phyloP scores from a whole-genome alignment of 2,797 vertebrate genomes.

The Sus cebifrons region DNA sequence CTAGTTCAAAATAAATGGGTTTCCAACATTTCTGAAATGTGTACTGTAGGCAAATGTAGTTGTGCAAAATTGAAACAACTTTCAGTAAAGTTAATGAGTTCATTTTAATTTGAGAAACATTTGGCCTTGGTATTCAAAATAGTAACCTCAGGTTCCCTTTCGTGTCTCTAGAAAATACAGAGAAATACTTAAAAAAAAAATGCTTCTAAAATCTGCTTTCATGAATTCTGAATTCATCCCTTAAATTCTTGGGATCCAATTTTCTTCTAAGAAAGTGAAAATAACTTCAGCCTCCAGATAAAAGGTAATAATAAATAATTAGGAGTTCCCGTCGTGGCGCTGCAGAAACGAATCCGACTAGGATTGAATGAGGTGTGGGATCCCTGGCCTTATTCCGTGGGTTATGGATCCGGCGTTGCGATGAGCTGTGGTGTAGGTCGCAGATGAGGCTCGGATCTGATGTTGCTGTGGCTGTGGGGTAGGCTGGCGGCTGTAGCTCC shows the following conservation, averaged over 20 bases:
- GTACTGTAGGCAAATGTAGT: not conserved
- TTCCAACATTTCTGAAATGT: not conserved
- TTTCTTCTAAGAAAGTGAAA: not conserved
- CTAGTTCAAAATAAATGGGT: not conserved
- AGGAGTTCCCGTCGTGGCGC: not conserved
- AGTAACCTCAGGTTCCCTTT: not conserved
- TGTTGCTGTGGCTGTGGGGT: too few relatives aligned
- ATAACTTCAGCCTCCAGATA: not conserved
- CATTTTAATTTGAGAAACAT: constrained; percentile 57
- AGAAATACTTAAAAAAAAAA: not conserved
- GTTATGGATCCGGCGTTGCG: too few relatives aligned
- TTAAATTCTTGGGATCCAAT: not conserved
- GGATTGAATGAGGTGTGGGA: too few relatives aligned
- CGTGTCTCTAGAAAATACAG: constrained; percentile 41
- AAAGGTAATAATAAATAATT: not conserved
- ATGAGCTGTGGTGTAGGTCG: too few relatives aligned
- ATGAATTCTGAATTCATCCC: constrained; percentile 10
- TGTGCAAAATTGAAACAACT: constrained; percentile 39
- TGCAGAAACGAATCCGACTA: too few relatives aligned
- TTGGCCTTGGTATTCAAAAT: constrained; percentile 54
- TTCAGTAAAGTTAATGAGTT: constrained; percentile 60
- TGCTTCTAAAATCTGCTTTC: not conserved
- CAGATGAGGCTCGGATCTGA: too few relatives aligned
- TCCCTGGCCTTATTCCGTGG: too few relatives aligned
- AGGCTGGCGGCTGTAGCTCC: too few relatives aligned